phyloP scores from a whole-genome alignment of 1,140 invertebrate species.

The Fopius arisanus region DNA sequence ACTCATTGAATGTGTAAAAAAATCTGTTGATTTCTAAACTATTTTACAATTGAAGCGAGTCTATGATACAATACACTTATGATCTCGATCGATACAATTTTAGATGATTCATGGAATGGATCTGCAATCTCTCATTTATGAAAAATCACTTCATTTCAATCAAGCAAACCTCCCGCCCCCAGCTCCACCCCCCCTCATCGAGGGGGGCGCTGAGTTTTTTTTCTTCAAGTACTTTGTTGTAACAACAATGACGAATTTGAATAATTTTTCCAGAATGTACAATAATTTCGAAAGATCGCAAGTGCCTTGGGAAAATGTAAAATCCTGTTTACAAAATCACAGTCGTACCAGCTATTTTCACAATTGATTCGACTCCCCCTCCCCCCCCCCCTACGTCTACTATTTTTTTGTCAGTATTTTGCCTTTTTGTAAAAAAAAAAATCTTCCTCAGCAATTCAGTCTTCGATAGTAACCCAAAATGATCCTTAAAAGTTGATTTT shows the following conservation, averaged over 20 bases:
- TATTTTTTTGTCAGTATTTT: background rate
- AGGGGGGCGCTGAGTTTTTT: background rate
- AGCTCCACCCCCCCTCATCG: background rate
- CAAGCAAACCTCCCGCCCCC: background rate
- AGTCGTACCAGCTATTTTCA: conserved; percentile 37
- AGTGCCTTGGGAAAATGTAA: background rate
- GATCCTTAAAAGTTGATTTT: background rate
- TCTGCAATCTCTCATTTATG: background rate
- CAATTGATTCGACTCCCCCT: background rate
- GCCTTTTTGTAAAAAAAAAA: conserved; percentile 9
- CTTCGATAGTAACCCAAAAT: conserved; percentile 28
- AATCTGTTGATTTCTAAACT: background rate
- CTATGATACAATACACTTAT: background rate
- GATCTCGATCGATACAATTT: background rate
- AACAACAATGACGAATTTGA: background rate
- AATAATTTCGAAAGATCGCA: background rate
- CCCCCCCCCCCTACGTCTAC: no score
- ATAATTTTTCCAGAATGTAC: background rate
- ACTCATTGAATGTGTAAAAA: background rate
- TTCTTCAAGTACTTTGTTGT: background rate
- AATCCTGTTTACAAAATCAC: conserved; percentile 34
- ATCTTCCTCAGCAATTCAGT: conserved; percentile 20
- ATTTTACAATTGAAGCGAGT: background rate
- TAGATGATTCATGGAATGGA: background rate
- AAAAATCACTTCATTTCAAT: background rate